phyloP scores from a whole-genome alignment of 1,140 invertebrate genomes.

The Pogonomyrmex californicus region DNA sequence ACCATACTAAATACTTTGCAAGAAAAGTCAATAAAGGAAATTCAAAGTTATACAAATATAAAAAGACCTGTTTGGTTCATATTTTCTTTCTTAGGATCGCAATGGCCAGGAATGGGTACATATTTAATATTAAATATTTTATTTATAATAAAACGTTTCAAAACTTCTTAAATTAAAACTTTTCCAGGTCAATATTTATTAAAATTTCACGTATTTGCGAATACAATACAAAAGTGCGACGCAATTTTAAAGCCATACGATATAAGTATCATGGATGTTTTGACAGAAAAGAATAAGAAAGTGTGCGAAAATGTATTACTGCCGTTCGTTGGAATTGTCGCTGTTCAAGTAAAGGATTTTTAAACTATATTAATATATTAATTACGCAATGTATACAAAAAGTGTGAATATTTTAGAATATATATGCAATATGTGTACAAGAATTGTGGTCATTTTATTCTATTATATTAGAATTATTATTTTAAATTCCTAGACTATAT shows the following conservation, averaged over 20 bases:
- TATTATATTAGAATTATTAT: too few relatives aligned
- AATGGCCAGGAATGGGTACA: background rate
- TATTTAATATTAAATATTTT: background rate
- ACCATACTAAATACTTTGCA: background rate
- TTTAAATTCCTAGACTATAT: too few relatives aligned
- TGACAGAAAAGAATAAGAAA: background rate
- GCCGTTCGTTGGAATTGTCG: too few relatives aligned
- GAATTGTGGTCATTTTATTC: too few relatives aligned
- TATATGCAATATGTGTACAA: too few relatives aligned
- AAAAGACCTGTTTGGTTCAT: background rate
- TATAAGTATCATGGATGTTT: background rate
- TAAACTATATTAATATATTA: too few relatives aligned
- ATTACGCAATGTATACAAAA: too few relatives aligned
- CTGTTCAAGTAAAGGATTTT: too few relatives aligned
- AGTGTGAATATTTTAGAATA: too few relatives aligned
- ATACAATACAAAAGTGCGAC: slow-evolving; percentile 92
- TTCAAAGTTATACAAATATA: background rate
- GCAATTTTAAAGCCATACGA: slow-evolving; percentile 94
- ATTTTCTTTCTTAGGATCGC: background rate
- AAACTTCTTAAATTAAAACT: background rate
- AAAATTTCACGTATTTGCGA: slow-evolving; percentile 85
- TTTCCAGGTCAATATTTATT: background rate
- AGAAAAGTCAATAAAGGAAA: background rate
- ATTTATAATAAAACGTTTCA: background rate
- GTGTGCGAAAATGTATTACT: background rate